Conservation (phyloP, 2,797 vertebrate species). For the Cuniculus paca region DNA sequence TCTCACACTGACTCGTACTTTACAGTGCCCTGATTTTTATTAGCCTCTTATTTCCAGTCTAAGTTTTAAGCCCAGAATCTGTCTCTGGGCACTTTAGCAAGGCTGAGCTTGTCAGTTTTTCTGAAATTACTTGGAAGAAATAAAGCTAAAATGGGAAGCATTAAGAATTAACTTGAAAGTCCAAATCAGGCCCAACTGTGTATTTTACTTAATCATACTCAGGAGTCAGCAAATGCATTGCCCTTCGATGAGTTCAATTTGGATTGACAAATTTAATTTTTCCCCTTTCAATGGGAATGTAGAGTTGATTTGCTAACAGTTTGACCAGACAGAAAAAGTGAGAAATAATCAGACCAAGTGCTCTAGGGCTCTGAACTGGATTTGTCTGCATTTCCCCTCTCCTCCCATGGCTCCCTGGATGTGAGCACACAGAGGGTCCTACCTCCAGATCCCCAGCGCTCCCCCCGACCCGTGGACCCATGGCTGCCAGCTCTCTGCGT, state of each 20-base stretch:
- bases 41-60: conserved; percentile 25
- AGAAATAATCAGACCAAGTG: background rate
- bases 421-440: background rate
- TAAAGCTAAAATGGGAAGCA: conserved; percentile 51
- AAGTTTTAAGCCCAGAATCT: conserved; percentile 36
- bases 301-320: conserved; percentile 17
- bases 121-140: conserved; percentile 51
- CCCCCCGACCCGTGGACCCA: background rate
- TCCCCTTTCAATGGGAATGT: background rate
- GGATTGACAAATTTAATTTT: background rate
- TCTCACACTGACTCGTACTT: background rate
- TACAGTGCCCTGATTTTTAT: background rate
- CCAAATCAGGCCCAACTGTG: conserved; percentile 24
- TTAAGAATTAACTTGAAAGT: conserved; percentile 45
- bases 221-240: background rate
- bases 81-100: background rate
- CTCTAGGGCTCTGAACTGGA: background rate
- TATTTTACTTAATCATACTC: conserved; percentile 66
- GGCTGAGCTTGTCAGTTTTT: conserved; percentile 34
- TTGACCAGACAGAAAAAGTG: conserved; percentile 30
- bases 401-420: background rate
- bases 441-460: too few relatives aligned
- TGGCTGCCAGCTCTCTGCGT: background rate
- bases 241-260: conserved; percentile 17
- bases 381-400: background rate